Evolutionary conservation across 2,797 vertebrate species (phyloP).

Genomic region (Luscinia megarhynchos): DNA sequence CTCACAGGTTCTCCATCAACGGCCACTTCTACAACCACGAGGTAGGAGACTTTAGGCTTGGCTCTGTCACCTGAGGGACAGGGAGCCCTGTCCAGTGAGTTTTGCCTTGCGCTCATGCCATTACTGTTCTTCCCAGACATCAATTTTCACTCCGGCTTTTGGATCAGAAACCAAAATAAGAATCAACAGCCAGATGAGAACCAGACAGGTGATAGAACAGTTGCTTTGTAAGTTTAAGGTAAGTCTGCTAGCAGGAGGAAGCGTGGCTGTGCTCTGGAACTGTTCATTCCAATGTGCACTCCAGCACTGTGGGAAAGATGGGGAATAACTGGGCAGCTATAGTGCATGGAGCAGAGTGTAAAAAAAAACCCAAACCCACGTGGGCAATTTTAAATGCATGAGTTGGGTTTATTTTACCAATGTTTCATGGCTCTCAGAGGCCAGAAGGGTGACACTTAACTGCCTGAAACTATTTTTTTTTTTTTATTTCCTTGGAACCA

Average conservation of each 20-base stretch:
- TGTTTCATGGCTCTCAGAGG: rapidly evolving
- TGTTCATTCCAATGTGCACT: rapidly evolving
- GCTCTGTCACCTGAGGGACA: neutral
- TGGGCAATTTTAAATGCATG: rapidly evolving
- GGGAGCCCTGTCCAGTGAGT: neutral
- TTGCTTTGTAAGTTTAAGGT: slow-evolving; percentile 95
- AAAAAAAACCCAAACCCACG: rapidly evolving
- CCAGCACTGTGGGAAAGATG: rapidly evolving
- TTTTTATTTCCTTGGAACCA: neutral
- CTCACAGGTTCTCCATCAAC: slow-evolving; percentile 91
- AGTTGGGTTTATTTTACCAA: neutral
- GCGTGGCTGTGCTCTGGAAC: rapidly evolving
- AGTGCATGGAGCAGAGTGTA: rapidly evolving
- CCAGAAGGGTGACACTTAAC: rapidly evolving
- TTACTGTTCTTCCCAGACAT: slow-evolving; percentile 80
- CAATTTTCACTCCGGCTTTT: slow-evolving; percentile 89
- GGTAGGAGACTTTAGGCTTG: slow-evolving; percentile 1
- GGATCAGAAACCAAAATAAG: slow-evolving; percentile 91
- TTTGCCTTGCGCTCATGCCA: rapidly evolving
- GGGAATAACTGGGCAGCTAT: rapidly evolving
- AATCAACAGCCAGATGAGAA: slow-evolving; percentile 88
- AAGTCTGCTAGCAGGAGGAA: neutral
- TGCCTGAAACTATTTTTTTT: neutral
- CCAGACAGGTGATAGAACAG: slow-evolving; percentile 88
- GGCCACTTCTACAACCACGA: slow-evolving; percentile 91